Base-by-base conservation (phyloP, 1,140 invertebrate species). In the Eupeodes corollae region DNA sequence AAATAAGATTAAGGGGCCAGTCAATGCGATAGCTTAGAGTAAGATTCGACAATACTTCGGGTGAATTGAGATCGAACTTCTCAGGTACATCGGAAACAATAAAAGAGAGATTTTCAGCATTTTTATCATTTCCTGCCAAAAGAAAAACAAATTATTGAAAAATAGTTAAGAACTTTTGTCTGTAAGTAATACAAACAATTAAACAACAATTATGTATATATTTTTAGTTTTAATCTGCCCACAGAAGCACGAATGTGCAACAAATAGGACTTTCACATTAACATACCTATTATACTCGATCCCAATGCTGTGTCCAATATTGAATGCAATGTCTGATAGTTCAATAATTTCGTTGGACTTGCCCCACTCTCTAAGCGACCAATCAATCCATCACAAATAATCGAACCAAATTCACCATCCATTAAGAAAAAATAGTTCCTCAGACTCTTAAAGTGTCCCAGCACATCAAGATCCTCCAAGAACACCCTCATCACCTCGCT, bases 1-100 rank as follows among this genome's bases (percentile, higher is more conserved):
- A 66, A 31, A 88, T 77, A 21, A 88, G 78, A 60, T 86, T 87
- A 1, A 87, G 57, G 0, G 86, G 85, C 85, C 85, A 88, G 11
- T 75, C 68, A 2, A 83, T 73, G 37, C 77, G 72, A 56, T 85
- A 86, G 12, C 78, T 75, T n/a, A 88, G 60, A 0, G 73, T 77
- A 2, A 88, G 61, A 53, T 78, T 80, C 39, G 78, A 73, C 2
- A 86, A 56, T 1, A 78, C 76, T 51, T 82, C 76, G 1, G 82
- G 76, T 44, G 82, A 75, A 50, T 71, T 69, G 48, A 79, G 70
- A 56, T 79, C 72, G 47, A 80, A 77, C 44, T 68, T 69, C 10
- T 76, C 61, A 0, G 79, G 79, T 9, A 76, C 65, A 31, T 73
- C 72, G 6, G 68, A 68, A 32, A 79, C 74, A 13, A 71, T 75